Percentiles rank a stretch among this genome's conserved stretches.
Conservation (phyloP, 2,888 invertebrate genomes). For the Diabrotica balteata region DNA sequence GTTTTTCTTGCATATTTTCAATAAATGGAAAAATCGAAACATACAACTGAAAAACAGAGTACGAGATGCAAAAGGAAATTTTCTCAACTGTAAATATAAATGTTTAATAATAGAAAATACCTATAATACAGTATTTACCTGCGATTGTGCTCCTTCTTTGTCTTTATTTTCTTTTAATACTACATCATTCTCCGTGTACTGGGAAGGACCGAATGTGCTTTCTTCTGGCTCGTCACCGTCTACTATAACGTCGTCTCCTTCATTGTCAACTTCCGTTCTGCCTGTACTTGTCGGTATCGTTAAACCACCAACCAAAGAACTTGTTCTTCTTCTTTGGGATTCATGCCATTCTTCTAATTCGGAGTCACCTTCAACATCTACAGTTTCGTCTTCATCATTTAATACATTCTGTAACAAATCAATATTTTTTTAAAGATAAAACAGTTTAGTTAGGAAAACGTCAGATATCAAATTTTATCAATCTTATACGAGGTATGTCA, state of each 20-base stretch:
- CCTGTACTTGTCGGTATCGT: slow-evolving; percentile 54
- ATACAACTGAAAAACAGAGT: too few species aligned
- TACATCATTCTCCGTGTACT: slow-evolving; percentile 58
- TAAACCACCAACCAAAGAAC: slow-evolving; percentile 46
- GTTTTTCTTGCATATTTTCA: too few species aligned
- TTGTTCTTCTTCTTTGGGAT: slow-evolving; percentile 54
- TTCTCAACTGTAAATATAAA: too few species aligned
- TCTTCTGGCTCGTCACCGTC: slow-evolving; percentile 60
- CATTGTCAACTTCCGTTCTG: slow-evolving; percentile 53
- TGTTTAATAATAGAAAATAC: too few species aligned
- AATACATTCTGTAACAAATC: slow-evolving; percentile 41
- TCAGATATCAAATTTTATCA: too few species aligned
- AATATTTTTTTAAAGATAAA: not conserved
- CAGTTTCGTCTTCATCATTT: slow-evolving; percentile 72
- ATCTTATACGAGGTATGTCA: too few species aligned
- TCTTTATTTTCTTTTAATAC: slow-evolving; percentile 51
- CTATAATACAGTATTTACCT: slow-evolving; percentile 39
- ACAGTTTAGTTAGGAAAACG: too few species aligned
- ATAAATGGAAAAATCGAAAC: too few species aligned
- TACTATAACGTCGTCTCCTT: slow-evolving; percentile 59
- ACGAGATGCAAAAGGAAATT: too few species aligned
- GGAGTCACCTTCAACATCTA: slow-evolving; percentile 70
- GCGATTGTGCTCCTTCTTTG: slow-evolving; percentile 53
- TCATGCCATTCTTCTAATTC: slow-evolving; percentile 67
- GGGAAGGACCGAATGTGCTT: slow-evolving; percentile 56